Conservation (phyloP, 2,888 invertebrate species). For the Melipona bicolor region DNA sequence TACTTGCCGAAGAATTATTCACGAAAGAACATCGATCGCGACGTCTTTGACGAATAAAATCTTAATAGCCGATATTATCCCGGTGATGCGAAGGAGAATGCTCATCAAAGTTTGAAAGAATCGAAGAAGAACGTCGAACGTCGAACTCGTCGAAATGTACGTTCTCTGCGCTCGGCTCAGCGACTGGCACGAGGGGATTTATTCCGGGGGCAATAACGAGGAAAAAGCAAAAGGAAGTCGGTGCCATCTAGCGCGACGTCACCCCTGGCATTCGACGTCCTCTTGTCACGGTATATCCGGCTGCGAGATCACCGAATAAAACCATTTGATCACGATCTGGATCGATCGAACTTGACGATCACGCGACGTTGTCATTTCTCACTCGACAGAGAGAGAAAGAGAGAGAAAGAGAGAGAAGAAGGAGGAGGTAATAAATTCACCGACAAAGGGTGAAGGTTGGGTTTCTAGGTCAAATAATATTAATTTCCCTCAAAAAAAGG, state of each 20-base stretch:
- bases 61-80: not conserved
- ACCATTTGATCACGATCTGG: slow-evolving; percentile 11
- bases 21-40: not conserved
- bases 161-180: not conserved
- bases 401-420: too few relatives aligned
- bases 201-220: slow-evolving; percentile 29
- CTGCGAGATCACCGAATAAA: not conserved
- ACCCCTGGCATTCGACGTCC: slow-evolving; percentile 47
- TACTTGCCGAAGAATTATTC: not conserved
- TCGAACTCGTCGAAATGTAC: not conserved
- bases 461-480: slow-evolving; percentile 30
- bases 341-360: slow-evolving; percentile 22
- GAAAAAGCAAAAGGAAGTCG: slow-evolving; percentile 14
- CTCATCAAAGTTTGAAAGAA: not conserved
- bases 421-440: not conserved
- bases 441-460: not conserved
- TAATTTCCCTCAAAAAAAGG: not conserved
- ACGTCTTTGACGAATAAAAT: not conserved
- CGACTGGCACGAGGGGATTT: slow-evolving; percentile 53
- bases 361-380: slow-evolving; percentile 32
- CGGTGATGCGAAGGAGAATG: not conserved
- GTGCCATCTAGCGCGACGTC: slow-evolving; percentile 61
- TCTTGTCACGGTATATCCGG: slow-evolving; percentile 59
- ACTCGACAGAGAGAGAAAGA: too few relatives aligned
- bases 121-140: not conserved